Conservation (phyloP, 1,140 invertebrate species). For the Calephelis nemesis region DNA sequence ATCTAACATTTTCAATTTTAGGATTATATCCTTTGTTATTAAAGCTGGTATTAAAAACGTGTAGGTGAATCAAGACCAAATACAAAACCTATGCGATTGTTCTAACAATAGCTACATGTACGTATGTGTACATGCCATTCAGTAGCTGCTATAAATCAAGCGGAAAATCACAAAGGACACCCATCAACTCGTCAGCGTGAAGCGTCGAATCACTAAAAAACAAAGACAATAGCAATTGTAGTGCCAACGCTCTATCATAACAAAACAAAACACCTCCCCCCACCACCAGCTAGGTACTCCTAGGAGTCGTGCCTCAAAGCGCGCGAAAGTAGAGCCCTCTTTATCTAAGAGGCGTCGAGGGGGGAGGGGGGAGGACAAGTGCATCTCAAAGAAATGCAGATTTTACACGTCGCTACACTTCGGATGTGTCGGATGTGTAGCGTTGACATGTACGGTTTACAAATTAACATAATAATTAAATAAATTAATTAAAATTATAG, state of each 20-base stretch:
- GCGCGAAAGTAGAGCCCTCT: slow-evolving; percentile 69
- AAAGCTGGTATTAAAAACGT: no score
- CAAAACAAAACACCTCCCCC: slow-evolving; percentile 57
- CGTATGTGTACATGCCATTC: background rate
- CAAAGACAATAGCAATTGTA: slow-evolving; percentile 52
- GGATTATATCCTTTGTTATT: no score
- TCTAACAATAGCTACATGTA: no score
- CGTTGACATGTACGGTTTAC: slow-evolving; percentile 43
- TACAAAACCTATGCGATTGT: no score
- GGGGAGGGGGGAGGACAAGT: slow-evolving; percentile 57
- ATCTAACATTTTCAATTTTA: no score
- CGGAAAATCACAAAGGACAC: slow-evolving; percentile 20
- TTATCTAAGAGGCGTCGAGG: slow-evolving; percentile 60
- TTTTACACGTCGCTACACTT: slow-evolving; percentile 78
- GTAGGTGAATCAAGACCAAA: no score
- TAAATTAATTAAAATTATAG: background rate
- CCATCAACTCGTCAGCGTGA: slow-evolving; percentile 18
- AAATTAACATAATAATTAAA: slow-evolving; percentile 27
- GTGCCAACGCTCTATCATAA: slow-evolving; percentile 48
- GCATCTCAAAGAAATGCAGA: slow-evolving; percentile 79
- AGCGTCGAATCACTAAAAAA: slow-evolving; percentile 37
- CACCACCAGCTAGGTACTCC: slow-evolving; percentile 43
- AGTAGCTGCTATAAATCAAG: slow-evolving; percentile 20
- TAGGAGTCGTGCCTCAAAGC: slow-evolving; percentile 66
- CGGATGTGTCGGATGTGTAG: slow-evolving; percentile 67